These are phyloP conservation scores for Nomada ruficornis DNA, from an alignment of 2,888 invertebrate species.

Conservation along the genomic window DNA sequence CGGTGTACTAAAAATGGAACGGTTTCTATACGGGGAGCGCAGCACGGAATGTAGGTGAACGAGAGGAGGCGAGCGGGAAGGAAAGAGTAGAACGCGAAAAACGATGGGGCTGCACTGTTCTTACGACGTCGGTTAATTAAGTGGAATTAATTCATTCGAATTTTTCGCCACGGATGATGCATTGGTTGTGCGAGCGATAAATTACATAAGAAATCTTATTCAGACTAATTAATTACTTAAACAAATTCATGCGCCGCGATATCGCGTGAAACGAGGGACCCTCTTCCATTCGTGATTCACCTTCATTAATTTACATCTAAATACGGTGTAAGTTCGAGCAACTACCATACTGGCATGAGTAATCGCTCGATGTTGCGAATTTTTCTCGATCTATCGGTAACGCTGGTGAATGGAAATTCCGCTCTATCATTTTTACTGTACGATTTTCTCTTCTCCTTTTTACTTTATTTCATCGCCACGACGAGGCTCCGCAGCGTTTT, in stretches of 20 bases:
- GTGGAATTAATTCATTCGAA: slow-evolving; percentile 53
- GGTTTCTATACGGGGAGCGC: not conserved
- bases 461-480: no score
- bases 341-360: slow-evolving; percentile 37
- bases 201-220: slow-evolving; percentile 56
- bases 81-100: slow-evolving; percentile 10
- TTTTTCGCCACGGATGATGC: slow-evolving; percentile 44
- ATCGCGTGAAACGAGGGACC: slow-evolving; percentile 33
- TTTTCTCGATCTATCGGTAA: slow-evolving; percentile 12
- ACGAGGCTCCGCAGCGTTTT: no score
- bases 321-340: slow-evolving; percentile 46
- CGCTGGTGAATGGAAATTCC: slow-evolving; percentile 25
- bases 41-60: slow-evolving; percentile 54
- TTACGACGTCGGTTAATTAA: slow-evolving; percentile 49
- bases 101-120: slow-evolving; percentile 2
- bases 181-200: slow-evolving; percentile 43
- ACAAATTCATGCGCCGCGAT: slow-evolving; percentile 50
- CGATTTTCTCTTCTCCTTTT: not conserved
- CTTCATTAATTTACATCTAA: slow-evolving; percentile 62
- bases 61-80: not conserved
- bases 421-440: not conserved
- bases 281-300: slow-evolving; percentile 50
- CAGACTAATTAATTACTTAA: slow-evolving; percentile 54
- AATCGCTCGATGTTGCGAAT: slow-evolving; percentile 35
- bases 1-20: slow-evolving; percentile 37